A percentile compares a stretch with the other conserved stretches of the same genome.
Conservation (phyloP, 2,113 vertebrate genomes). For the Pholis gunnellus region DNA sequence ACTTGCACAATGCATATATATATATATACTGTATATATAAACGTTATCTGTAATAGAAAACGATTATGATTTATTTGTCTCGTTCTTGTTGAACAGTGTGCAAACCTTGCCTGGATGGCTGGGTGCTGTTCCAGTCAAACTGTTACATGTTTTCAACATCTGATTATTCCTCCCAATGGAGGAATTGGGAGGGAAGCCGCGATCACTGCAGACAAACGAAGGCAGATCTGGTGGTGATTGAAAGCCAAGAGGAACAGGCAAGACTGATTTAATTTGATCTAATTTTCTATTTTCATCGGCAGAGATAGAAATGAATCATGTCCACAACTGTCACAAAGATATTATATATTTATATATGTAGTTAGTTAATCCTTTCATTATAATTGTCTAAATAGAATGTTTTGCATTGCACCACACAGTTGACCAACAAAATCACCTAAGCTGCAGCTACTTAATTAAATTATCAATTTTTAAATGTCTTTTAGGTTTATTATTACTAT, state of each 20-base stretch:
- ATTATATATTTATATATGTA: background rate
- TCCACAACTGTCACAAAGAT: background rate
- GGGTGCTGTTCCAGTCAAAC: slow-evolving; percentile 54
- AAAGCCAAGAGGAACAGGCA: slow-evolving; percentile 64
- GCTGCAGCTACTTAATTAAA: background rate
- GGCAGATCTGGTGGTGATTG: slow-evolving; percentile 53
- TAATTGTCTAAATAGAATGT: background rate
- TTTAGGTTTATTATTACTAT: background rate
- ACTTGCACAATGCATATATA: too few species aligned
- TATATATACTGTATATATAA: background rate
- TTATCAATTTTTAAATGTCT: background rate
- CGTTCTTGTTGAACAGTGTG: slow-evolving; percentile 42
- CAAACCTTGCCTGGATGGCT: slow-evolving; percentile 49
- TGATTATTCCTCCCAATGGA: fast-evolving
- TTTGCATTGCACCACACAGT: too few species aligned
- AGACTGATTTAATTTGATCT: background rate
- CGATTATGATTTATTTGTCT: slow-evolving; percentile 10
- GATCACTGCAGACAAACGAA: fast-evolving
- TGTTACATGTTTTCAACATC: slow-evolving; percentile 14
- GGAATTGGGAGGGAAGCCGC: fast-evolving
- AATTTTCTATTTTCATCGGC: background rate
- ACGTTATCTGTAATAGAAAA: too few species aligned
- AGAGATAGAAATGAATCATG: too few species aligned
- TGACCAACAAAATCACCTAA: background rate
- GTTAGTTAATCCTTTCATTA: background rate